Conservation (phyloP, 2,113 vertebrate species). For the Solenodon paradoxus region DNA sequence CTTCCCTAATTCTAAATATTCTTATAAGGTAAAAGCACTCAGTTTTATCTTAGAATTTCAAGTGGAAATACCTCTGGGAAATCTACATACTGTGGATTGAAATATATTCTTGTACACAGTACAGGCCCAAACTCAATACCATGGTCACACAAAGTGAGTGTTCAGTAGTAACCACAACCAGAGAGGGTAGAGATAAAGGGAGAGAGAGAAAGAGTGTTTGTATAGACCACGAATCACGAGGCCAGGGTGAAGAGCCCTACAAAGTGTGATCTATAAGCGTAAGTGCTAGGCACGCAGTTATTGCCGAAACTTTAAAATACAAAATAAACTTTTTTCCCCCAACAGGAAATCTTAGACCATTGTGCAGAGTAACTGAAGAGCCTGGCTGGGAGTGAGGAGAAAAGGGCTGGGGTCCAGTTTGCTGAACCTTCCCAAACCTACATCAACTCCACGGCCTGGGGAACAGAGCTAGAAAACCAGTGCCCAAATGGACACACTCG, state of each 20-base stretch:
- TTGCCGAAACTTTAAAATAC: neutral
- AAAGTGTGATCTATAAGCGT: neutral
- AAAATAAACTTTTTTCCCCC: neutral
- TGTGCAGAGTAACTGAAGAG: neutral
- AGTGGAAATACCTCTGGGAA: slow-evolving; percentile 22
- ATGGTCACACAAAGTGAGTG: neutral
- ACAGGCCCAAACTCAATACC: neutral
- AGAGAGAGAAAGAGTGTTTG: neutral
- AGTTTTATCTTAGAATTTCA: slow-evolving; percentile 45
- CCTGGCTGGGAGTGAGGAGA: neutral
- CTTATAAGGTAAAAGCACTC: slow-evolving; percentile 1
- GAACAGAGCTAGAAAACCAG: neutral
- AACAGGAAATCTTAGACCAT: neutral
- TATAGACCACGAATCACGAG: neutral
- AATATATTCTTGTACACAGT: neutral
- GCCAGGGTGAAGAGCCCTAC: neutral
- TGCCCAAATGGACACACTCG: neutral
- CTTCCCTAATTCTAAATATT: neutral
- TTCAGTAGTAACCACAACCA: neutral
- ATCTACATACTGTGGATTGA: neutral
- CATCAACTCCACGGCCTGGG: neutral
- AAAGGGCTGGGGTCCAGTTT: neutral
- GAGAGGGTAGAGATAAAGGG: neutral
- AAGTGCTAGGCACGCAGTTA: neutral
- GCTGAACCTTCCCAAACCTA: neutral